Percentiles rank a stretch among this genome's conserved stretches.
These are phyloP conservation scores for Discoglossus pictus DNA, from an alignment of 2,797 vertebrate species.

Conservation along the genomic window DNA sequence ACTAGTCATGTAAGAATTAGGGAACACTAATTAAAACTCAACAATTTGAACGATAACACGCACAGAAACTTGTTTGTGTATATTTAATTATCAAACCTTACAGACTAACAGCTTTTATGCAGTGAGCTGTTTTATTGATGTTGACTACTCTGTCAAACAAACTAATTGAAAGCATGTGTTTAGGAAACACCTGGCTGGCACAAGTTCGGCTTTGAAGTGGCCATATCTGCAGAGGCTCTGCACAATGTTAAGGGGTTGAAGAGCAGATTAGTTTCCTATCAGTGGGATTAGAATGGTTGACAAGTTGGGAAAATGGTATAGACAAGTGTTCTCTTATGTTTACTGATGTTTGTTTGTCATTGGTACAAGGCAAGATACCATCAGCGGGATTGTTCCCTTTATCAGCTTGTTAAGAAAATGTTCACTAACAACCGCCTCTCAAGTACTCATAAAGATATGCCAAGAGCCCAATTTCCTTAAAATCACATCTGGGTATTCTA, in stretches of 20 bases:
- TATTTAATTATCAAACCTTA: too few species aligned
- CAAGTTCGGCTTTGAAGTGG: slow-evolving; percentile 70
- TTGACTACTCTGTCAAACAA: slow-evolving; percentile 59
- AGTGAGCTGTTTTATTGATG: slow-evolving; percentile 39
- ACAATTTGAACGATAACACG: too few species aligned
- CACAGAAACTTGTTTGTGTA: too few species aligned
- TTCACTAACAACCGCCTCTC: not conserved
- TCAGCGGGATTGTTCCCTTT: slow-evolving; percentile 56
- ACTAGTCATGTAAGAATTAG: too few species aligned
- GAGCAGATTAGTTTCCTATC: slow-evolving; percentile 80
- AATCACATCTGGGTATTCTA: too few species aligned
- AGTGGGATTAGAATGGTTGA: slow-evolving; percentile 74
- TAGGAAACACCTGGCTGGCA: slow-evolving; percentile 54
- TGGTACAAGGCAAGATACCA: slow-evolving; percentile 71
- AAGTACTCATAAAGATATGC: slow-evolving; percentile 55
- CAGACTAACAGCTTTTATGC: not conserved
- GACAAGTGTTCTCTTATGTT: slow-evolving; percentile 55
- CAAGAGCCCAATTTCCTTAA: slow-evolving; percentile 38
- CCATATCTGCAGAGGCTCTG: slow-evolving; percentile 68
- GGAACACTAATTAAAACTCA: too few species aligned
- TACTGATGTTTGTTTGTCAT: slow-evolving; percentile 65
- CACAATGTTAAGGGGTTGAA: slow-evolving; percentile 79
- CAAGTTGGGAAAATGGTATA: slow-evolving; percentile 71
- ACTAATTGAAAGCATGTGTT: slow-evolving; percentile 60
- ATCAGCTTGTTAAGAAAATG: slow-evolving; percentile 11